Evolutionary conservation across 2,113 vertebrate species (phyloP), one percentile per base, ranked within the genome.

Genomic region (Tiliqua scincoides): DNA sequence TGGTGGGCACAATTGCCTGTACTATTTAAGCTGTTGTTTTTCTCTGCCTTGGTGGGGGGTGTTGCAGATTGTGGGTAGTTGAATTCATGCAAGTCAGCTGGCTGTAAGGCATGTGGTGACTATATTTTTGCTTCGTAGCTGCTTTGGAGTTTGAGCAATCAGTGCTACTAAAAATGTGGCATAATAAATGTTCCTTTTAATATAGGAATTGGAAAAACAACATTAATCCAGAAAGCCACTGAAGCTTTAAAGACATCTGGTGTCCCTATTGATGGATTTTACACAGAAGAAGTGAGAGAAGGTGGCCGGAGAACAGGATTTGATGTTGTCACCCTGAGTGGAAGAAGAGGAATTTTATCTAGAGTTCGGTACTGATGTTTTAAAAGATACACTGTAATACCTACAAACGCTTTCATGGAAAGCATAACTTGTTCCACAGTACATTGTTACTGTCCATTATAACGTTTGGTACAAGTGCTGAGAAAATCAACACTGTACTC

Each of bases 171-270:
- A 30, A 81, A 54, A 59, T 62, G 54, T 65, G 20, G 54, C 72
- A 84, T 86, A 88, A 90, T 85, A 15, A 78, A n/a, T 0, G 20
- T 1, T 40, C 20, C 48, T 48, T 91, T 71, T 83, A 81, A 92
- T 92, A n/a, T 89, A 99, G 99, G 99, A 73, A 96, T 99, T 92
- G 99, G 99, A 17, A 99, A 99, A 94, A 99, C 98, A 83, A 99
- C 99, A 23, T 92, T 99, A 93, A 97, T 99, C 88, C 97, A 97
- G 95, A 99, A 98, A 94, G 96, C 95, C 32, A 96, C 95, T 85
- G 98, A 98, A 59, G 93, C 94, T 23, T 88, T 99, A 1, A 95
- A 94, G 89, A 96, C 97, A 6, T 95, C 96, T 0, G 97, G 97
- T 0, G 21, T 97, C 87, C 89, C 93, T 11, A 87, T 97, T 8